A percentile compares a stretch with the other conserved stretches of the same genome.
phyloP scores from a whole-genome alignment of 2,113 vertebrate genomes.

The Tyrannus savana region DNA sequence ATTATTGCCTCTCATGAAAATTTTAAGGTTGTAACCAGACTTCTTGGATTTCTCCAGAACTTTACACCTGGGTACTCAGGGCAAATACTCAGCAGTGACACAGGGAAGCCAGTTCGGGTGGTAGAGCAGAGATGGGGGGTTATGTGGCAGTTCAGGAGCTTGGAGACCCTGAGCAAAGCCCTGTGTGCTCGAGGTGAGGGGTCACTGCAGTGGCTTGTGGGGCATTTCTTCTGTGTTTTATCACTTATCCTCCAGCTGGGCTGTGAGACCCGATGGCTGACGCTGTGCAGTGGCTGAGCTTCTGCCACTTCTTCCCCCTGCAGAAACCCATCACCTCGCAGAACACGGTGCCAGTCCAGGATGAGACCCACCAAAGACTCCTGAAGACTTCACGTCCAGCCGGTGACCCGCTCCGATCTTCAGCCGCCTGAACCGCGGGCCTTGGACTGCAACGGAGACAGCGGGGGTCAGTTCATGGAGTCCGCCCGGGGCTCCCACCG shows the following conservation, averaged over 20 bases:
- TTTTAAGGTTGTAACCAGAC: not conserved
- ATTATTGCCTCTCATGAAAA: not conserved
- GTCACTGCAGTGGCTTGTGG: accelerated
- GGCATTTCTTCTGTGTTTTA: not conserved
- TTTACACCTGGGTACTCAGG: not conserved
- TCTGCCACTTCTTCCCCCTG: not conserved
- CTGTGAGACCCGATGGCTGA: not conserved
- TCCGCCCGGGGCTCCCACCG: not conserved
- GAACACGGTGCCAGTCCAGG: not conserved
- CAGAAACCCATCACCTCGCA: not conserved
- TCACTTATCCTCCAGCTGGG: not conserved
- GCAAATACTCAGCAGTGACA: not conserved
- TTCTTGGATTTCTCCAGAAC: not conserved
- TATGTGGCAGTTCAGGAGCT: not conserved
- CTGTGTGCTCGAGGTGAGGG: accelerated
- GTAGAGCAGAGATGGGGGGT: accelerated
- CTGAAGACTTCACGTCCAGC: slow-evolving; percentile 86
- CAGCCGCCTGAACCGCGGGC: slow-evolving; percentile 79
- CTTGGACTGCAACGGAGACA: slow-evolving; percentile 76
- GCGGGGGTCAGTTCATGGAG: accelerated
- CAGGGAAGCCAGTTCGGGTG: accelerated
- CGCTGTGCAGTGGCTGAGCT: accelerated
- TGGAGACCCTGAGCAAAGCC: not conserved
- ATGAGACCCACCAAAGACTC: slow-evolving; percentile 84
- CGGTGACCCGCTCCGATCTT: slow-evolving; percentile 86